These are phyloP conservation scores for Lipophrys pholis DNA, from an alignment of 2,113 vertebrate species.

Conservation along the genomic window DNA sequence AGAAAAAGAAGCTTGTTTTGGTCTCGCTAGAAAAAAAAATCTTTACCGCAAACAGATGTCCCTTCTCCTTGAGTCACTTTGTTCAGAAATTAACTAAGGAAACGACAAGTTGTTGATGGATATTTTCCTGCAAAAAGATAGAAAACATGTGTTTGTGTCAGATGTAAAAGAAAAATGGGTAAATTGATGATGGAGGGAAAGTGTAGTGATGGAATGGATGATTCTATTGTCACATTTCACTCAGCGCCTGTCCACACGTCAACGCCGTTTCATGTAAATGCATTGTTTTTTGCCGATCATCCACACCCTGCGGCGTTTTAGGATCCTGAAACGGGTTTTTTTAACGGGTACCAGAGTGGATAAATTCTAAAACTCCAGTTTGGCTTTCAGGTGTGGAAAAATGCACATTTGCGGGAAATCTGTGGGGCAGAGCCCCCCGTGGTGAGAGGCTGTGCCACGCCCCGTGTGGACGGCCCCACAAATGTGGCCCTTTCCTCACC, in stretches of 20 bases:
- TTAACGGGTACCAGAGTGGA: too few species aligned
- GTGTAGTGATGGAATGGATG: not conserved
- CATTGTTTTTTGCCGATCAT: too few species aligned
- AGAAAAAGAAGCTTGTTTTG: constrained; percentile 37
- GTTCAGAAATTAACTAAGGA: constrained; percentile 20
- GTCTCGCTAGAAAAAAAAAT: constrained; percentile 29
- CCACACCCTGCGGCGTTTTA: too few species aligned
- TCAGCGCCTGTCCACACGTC: constrained; percentile 6
- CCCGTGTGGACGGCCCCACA: too few species aligned
- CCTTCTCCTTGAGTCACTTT: constrained; percentile 35
- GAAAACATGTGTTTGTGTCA: constrained; percentile 60
- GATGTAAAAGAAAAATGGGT: constrained; percentile 49
- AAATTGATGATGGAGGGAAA: constrained; percentile 6
- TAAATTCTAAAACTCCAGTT: too few species aligned
- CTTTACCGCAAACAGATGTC: constrained; percentile 57
- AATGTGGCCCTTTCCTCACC: too few species aligned
- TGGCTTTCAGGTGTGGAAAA: too few species aligned
- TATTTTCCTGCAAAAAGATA: constrained; percentile 46
- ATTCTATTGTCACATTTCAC: constrained; percentile 29
- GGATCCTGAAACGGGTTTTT: too few species aligned
- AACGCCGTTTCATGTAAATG: too few species aligned
- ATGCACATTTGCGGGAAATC: too few species aligned
- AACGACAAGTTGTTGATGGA: constrained; percentile 50
- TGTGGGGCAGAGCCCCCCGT: too few species aligned
- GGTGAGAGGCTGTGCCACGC: too few species aligned